These are phyloP conservation scores for Dicycla oo DNA, from an alignment of 2,888 invertebrate genomes.

Conservation along the genomic window DNA sequence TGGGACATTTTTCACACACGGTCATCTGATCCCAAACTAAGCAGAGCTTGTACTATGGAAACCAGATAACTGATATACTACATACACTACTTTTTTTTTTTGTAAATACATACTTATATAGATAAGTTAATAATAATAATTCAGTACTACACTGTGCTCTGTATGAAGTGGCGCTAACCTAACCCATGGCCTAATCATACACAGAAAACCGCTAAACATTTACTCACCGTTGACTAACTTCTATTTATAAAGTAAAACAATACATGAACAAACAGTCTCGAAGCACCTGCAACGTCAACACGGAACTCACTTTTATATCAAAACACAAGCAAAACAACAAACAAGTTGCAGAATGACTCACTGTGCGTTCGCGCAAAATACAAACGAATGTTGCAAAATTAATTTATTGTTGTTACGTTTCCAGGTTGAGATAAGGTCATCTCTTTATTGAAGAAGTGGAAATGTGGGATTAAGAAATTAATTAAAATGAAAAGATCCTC, in stretches of 20 bases:
- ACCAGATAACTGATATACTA: too few species aligned
- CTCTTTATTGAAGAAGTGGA: background rate
- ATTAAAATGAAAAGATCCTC: background rate
- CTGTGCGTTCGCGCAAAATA: constrained; percentile 21
- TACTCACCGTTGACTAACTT: constrained; percentile 40
- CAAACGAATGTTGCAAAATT: constrained; percentile 27
- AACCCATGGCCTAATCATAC: constrained; percentile 24
- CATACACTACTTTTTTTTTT: too few species aligned
- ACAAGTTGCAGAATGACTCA: constrained; percentile 46
- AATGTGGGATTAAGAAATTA: background rate
- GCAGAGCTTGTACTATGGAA: too few species aligned
- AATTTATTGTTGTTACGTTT: constrained; percentile 26
- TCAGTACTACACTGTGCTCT: background rate
- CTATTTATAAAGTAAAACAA: constrained; percentile 42
- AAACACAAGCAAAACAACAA: constrained; percentile 55
- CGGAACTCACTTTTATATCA: constrained; percentile 52
- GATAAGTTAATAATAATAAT: too few species aligned
- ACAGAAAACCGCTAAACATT: constrained; percentile 22
- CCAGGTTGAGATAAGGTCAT: constrained; percentile 14
- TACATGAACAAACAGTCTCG: constrained; percentile 27
- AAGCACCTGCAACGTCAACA: constrained; percentile 38
- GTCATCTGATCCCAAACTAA: too few species aligned
- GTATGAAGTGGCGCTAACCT: constrained; percentile 2
- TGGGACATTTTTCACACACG: too few species aligned
- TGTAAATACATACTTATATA: too few species aligned